Base-by-base conservation (phyloP, 2,888 invertebrate species). In the Orthosia gothica region DNA sequence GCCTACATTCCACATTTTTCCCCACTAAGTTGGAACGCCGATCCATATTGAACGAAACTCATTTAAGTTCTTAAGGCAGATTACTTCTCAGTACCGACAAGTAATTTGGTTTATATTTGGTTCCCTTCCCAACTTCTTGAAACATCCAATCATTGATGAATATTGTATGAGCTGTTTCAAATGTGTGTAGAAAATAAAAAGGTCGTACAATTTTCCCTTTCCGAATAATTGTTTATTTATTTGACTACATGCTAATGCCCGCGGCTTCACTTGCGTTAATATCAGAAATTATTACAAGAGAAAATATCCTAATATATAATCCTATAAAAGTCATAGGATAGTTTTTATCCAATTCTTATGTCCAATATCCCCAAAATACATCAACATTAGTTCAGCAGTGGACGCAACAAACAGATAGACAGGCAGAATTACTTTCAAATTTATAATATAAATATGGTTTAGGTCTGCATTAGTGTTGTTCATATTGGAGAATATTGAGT, bases 101-200 rank as follows among this genome's bases (percentile, higher is more conserved):
- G 68, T 71, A 79, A 74, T 79, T 81, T 61, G 52, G 40, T 70
- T 61, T 63, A 64, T 64, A 61, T 82, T 70, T 69, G 32, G 23
- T 74, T 65, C 47, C 40, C 9, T 9, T 9, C 40, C 50, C n/a
- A 50, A 59, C 61, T 55, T 73, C 26, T 68, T 26, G 50, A 54
- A 58, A 66, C 54, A 72, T 70, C 66, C 55, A 68, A 76, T 82
- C 65, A 68, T 71, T 70, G 65, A 65, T 83, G 71, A 83, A 82
- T 83, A 83, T 80, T 83, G 54, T 52, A 82, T 80, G 52, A 75
- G 54, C 26, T 61, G 26, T 54, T 61, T 68, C 40, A 23, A 62
- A 65, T 70, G 70, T 68, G 62, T 64, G 68, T 23, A 40, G 5
- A 16, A 57, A 45, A 65, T 65, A 76, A 75, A 73, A 70, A 54